A percentile compares a stretch with the other conserved stretches of the same genome.
phyloP scores from a whole-genome alignment of 2,797 vertebrate species.

The Anas acuta region DNA sequence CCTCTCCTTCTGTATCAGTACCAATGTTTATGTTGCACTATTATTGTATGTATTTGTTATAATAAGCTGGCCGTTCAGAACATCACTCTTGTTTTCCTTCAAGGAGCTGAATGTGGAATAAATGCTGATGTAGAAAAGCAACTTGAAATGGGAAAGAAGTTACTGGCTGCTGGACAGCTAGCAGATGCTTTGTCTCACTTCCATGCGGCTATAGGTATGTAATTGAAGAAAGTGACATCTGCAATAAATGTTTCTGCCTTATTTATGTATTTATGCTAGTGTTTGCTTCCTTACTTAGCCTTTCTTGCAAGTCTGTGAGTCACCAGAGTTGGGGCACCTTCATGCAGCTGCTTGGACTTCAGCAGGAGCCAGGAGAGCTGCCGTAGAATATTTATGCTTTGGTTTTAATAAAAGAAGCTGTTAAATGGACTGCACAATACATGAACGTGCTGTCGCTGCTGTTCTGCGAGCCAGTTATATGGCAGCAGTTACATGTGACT shows the following conservation, averaged over 20 bases:
- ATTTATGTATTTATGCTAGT: background rate
- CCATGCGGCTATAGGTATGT: constrained; percentile 94
- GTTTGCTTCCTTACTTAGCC: background rate
- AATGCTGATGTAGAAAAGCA: constrained; percentile 94
- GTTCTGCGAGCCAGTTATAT: background rate
- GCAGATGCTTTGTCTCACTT: constrained; percentile 97
- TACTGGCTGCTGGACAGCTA: constrained; percentile 94
- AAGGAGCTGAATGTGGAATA: constrained; percentile 90
- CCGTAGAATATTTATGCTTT: background rate
- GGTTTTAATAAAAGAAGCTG: background rate
- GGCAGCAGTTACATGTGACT: background rate
- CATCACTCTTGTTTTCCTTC: background rate
- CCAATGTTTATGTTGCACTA: background rate
- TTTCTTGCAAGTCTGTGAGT: background rate
- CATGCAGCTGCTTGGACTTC: background rate
- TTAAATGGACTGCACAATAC: background rate
- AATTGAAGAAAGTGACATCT: background rate
- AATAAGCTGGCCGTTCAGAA: background rate
- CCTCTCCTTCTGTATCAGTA: fast-evolving
- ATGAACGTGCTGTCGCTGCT: background rate
- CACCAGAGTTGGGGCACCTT: background rate
- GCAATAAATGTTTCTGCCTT: background rate
- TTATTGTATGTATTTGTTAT: background rate
- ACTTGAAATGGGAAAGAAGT: constrained; percentile 97
- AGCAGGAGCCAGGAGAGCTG: background rate